Evolutionary conservation across 2,888 invertebrate species (phyloP).

Genomic region (Pterostichus madidus): DNA sequence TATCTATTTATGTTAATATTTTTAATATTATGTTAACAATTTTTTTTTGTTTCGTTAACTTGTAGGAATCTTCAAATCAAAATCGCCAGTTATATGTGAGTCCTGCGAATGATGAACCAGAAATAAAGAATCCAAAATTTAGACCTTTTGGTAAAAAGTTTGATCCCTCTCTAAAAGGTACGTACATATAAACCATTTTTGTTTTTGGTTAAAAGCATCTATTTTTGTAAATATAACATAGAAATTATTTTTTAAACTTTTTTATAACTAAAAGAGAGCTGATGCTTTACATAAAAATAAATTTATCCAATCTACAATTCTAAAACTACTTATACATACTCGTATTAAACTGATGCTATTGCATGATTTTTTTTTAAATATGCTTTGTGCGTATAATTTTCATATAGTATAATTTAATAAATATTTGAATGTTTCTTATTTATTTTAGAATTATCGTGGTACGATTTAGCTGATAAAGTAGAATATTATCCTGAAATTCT

Average conservation of each 20-base stretch:
- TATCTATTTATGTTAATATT: too few relatives aligned
- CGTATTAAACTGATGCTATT: too few relatives aligned
- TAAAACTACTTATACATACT: too few relatives aligned
- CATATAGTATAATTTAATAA: too few relatives aligned
- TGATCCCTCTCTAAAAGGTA: conserved; percentile 49
- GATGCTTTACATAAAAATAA: too few relatives aligned
- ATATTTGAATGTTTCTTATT: background rate
- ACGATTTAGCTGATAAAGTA: conserved; percentile 74
- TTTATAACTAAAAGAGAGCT: too few relatives aligned
- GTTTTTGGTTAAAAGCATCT: too few relatives aligned
- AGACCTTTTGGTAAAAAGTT: conserved; percentile 38
- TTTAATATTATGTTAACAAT: background rate
- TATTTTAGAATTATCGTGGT: conserved; percentile 72
- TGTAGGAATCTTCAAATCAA: background rate
- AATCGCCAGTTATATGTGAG: conserved; percentile 10
- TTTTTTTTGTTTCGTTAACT: background rate
- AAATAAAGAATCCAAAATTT: background rate
- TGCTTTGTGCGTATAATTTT: too few relatives aligned
- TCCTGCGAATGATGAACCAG: background rate
- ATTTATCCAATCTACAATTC: too few relatives aligned
- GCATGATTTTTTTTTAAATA: too few relatives aligned
- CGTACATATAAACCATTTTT: background rate
- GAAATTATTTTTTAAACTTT: too few relatives aligned
- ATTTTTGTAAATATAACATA: too few relatives aligned
- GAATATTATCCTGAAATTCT: conserved; percentile 74